Percentiles rank a stretch among this genome's conserved stretches.
phyloP scores from a whole-genome alignment of 1,140 invertebrate genomes.

The Aphelinus certus region DNA sequence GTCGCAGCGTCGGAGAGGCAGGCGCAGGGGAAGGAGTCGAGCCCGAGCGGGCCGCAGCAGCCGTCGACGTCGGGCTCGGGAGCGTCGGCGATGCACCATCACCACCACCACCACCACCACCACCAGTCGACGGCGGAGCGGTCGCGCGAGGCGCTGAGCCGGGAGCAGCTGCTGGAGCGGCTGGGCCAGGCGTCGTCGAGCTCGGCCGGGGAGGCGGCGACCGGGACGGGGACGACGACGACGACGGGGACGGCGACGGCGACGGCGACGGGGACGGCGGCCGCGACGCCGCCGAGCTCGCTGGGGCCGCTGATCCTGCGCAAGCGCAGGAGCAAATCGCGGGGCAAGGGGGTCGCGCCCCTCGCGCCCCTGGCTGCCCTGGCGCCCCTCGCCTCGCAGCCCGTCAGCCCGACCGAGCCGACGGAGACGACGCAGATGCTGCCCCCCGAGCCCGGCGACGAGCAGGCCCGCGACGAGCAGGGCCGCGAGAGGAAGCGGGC shows the following conservation, averaged over 20 bases:
- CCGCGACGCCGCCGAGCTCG: constrained; percentile 49
- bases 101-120: constrained; percentile 36
- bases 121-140: constrained; percentile 29
- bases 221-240: neutral
- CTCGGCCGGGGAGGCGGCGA: neutral
- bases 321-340: constrained; percentile 77
- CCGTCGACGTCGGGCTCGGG: neutral
- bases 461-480: constrained; percentile 41
- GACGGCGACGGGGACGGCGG: neutral
- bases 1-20: constrained; percentile 12
- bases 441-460: constrained; percentile 45
- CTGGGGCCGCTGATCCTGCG: constrained; percentile 74
- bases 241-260: neutral
- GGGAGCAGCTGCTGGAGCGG: constrained; percentile 21
- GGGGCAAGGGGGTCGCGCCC: constrained; percentile 73
- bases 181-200: constrained; percentile 1
- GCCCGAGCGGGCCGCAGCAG: neutral
- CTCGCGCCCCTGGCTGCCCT: constrained; percentile 66
- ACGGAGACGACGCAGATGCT: constrained; percentile 63
- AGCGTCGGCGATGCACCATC: constrained; percentile 10
- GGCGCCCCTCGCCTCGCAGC: constrained; percentile 65
- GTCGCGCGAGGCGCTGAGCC: constrained; percentile 21
- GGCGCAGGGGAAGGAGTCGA: neutral
- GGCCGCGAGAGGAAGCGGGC: constrained; percentile 59
- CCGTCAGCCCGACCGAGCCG: constrained; percentile 60